phyloP scores from a whole-genome alignment of 1,140 invertebrate species.

The Ctenoplectra terminalis region DNA sequence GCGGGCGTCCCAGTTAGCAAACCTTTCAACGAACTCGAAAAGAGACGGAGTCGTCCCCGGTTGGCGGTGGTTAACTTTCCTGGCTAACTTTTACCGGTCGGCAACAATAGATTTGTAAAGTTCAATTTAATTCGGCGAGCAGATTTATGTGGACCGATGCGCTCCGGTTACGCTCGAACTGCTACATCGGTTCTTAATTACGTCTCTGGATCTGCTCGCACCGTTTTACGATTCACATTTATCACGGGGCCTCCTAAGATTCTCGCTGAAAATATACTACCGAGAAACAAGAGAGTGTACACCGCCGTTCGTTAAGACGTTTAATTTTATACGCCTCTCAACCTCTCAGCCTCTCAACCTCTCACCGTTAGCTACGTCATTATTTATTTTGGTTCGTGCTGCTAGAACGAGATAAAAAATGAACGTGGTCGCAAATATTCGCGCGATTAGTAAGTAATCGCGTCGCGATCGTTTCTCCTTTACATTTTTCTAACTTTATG shows the following conservation, averaged over 20 bases:
- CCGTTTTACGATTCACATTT: slow-evolving; percentile 68
- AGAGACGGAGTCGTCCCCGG: neutral
- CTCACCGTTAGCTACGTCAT: too few relatives aligned
- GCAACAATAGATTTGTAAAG: slow-evolving; percentile 62
- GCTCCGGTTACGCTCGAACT: slow-evolving; percentile 46
- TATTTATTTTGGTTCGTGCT: slow-evolving; percentile 49
- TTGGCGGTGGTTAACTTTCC: slow-evolving; percentile 27
- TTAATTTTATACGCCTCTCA: slow-evolving; percentile 60
- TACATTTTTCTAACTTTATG: slow-evolving; percentile 5
- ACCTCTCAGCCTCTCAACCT: neutral
- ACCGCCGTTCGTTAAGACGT: slow-evolving; percentile 60
- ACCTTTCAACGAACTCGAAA: neutral
- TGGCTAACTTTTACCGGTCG: slow-evolving; percentile 36
- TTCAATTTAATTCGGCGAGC: slow-evolving; percentile 63
- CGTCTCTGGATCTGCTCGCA: slow-evolving; percentile 54
- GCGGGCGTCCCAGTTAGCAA: neutral
- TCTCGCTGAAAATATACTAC: slow-evolving; percentile 59
- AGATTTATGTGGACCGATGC: slow-evolving; percentile 61
- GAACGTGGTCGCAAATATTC: neutral
- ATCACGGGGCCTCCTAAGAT: slow-evolving; percentile 65
- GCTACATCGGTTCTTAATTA: slow-evolving; percentile 64
- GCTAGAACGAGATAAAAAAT: neutral
- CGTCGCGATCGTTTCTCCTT: neutral
- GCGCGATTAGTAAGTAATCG: slow-evolving; percentile 41
- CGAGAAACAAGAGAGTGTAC: slow-evolving; percentile 59